Base-by-base conservation (phyloP, 2,888 invertebrate species). In the Drosophila greeni region DNA sequence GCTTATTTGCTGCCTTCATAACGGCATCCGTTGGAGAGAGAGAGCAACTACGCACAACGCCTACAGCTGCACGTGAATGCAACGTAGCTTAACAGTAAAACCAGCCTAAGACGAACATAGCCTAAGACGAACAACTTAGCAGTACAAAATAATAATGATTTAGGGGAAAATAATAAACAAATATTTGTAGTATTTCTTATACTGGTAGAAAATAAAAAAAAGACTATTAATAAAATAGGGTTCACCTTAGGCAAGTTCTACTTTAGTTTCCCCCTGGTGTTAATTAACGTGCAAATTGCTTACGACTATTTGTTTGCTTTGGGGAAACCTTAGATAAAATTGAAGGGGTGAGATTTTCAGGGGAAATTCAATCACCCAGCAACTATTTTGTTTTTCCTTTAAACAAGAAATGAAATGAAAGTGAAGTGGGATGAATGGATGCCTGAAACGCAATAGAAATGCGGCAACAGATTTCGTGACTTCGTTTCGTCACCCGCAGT, bases 1-100 rank as follows among this genome's bases (percentile, higher is more conserved):
- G 36, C 8, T 1, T 24, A 56, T 20, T 5, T 23, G 31, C 39
- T 8, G 31, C 16, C 29, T 55, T 36, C 40, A 45, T 43, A 56
- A 56, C 55, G 55, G 34, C 54, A 29, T 53, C 54, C 54, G 55
- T 37, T 16, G 36, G 36, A 24, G 12, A 29, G 45, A 20, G 45
- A 14, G 45, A 47, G n/a, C 34, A 20, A 36, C 34, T 12, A 36
- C 5, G 20, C 11, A 6, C 34, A 58, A 12, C 42, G 58, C 58
- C 57, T 56, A 42, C 14, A 42, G 58, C 43, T 45, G 45, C 59
- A 60, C 59, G 59, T 60, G 59, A 60, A 60, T 45, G 45, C 37
- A 59, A 12, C n/a, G 47, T 0, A 3, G 31, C 11, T 26, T 2
- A 20, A 18, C 34, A 40, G 54, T 56, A 26, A 1, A 31, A 5